Evolutionary conservation across 2,888 invertebrate genomes (phyloP).

Genomic region (Athetis lepigone): DNA sequence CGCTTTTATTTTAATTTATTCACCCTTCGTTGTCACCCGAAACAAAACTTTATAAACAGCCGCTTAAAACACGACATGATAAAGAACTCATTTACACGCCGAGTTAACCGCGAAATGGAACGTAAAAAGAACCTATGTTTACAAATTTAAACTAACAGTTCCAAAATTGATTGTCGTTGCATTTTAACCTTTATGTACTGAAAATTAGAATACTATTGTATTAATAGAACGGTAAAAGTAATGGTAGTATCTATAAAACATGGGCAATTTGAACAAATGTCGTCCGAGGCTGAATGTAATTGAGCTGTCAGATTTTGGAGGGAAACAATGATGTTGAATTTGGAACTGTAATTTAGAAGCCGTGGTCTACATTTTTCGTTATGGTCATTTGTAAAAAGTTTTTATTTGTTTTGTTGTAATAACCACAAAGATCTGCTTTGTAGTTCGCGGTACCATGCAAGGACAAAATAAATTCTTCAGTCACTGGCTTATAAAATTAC

Average conservation of each 20-base stretch:
- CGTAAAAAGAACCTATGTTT: constrained; percentile 79
- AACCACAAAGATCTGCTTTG: too few species aligned
- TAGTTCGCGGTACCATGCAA: too few species aligned
- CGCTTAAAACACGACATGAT: constrained; percentile 84
- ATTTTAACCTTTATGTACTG: constrained; percentile 62
- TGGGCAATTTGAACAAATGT: constrained; percentile 89
- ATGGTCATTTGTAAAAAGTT: constrained; percentile 11
- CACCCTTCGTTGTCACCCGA: constrained; percentile 78
- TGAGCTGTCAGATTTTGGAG: constrained; percentile 86
- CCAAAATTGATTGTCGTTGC: constrained; percentile 21
- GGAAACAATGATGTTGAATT: constrained; percentile 71
- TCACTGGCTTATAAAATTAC: not conserved
- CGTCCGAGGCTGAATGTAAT: constrained; percentile 82
- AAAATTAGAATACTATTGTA: constrained; percentile 24
- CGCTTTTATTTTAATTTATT: constrained; percentile 80
- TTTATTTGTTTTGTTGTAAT: constrained; percentile 8
- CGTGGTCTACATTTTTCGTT: constrained; percentile 19
- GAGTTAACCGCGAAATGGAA: constrained; percentile 87
- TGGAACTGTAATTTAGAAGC: constrained; percentile 46
- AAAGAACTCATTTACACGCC: constrained; percentile 90
- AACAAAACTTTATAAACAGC: constrained; percentile 81
- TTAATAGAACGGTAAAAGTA: constrained; percentile 22
- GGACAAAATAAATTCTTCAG: not conserved
- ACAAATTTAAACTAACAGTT: constrained; percentile 60
- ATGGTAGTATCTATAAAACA: constrained; percentile 71